Percentiles rank a stretch among this genome's conserved stretches.
These are phyloP conservation scores for Pentamera pediparva DNA, from an alignment of 53 echinoderm and acorn worm genomes.

Conservation along the genomic window DNA sequence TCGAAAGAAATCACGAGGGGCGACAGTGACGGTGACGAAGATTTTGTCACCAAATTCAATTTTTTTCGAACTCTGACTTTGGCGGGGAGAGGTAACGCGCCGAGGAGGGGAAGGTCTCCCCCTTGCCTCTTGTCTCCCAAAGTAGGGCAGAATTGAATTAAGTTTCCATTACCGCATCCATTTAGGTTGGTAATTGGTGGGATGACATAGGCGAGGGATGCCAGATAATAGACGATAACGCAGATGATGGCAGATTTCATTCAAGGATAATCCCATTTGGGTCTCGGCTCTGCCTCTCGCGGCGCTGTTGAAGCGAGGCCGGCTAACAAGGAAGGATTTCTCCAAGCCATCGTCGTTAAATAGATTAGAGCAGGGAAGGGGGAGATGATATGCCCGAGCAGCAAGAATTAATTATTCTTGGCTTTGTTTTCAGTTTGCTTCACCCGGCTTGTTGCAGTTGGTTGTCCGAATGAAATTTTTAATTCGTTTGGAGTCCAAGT, in stretches of 20 bases:
- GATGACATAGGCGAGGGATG: conserved; percentile 19
- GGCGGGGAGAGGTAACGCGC: not conserved
- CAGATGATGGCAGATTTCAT: conserved; percentile 33
- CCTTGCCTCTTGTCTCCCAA: not conserved
- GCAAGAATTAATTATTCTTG: too few species aligned
- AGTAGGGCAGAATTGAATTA: conserved; percentile 35
- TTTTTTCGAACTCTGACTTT: conserved; percentile 11
- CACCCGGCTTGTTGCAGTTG: too few species aligned
- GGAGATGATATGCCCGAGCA: too few species aligned
- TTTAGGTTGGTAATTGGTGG: conserved; percentile 27
- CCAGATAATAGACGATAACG: conserved; percentile 32
- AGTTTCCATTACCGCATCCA: conserved; percentile 32
- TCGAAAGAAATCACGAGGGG: not conserved
- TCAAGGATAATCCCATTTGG: conserved; percentile 42
- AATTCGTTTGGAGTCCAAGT: too few species aligned
- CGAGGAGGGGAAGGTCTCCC: conserved; percentile 1
- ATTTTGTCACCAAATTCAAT: conserved; percentile 22
- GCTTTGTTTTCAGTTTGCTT: too few species aligned
- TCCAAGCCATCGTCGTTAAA: too few species aligned
- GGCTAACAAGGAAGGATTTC: not conserved
- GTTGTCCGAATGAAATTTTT: too few species aligned
- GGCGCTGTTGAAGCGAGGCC: not conserved
- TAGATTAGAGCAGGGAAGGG: too few species aligned
- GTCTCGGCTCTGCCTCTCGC: not conserved
- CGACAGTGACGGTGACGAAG: not conserved